Percentiles rank a stretch among this genome's conserved stretches.
These are phyloP conservation scores for Chlorocebus sabaeus DNA, from an alignment of 2,113 vertebrate genomes.

Conservation along the genomic window DNA sequence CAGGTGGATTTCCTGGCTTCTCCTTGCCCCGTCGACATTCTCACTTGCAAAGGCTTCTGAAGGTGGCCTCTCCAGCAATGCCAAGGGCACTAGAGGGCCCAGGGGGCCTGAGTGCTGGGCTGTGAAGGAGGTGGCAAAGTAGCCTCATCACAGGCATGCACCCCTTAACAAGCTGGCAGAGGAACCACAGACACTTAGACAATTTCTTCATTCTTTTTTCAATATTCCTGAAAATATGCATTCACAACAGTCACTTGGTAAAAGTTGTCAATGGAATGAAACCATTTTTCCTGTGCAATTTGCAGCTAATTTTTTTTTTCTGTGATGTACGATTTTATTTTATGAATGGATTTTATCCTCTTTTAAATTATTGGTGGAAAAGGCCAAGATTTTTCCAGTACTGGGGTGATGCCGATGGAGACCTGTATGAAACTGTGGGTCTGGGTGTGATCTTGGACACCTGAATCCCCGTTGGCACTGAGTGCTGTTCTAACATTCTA, in stretches of 20 bases:
- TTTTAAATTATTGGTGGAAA: neutral
- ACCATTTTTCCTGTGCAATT: neutral
- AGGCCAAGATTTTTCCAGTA: neutral
- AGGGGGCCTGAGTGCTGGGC: neutral
- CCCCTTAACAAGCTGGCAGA: neutral
- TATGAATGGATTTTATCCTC: neutral
- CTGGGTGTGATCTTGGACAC: neutral
- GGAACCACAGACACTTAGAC: accelerated
- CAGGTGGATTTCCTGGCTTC: neutral
- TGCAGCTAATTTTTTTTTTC: neutral
- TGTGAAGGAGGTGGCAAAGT: neutral
- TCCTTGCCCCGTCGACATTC: neutral
- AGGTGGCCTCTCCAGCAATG: neutral
- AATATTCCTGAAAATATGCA: neutral
- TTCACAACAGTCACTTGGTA: accelerated
- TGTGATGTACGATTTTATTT: neutral
- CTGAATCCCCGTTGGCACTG: accelerated
- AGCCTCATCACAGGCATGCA: neutral
- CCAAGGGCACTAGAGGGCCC: accelerated
- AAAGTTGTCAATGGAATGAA: neutral
- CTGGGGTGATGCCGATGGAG: neutral
- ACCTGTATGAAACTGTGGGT: neutral
- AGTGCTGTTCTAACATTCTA: neutral
- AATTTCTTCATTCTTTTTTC: neutral
- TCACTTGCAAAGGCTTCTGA: accelerated